These are phyloP conservation scores for Ormyrus pomaceus DNA, from an alignment of 2,888 invertebrate species.

Conservation along the genomic window DNA sequence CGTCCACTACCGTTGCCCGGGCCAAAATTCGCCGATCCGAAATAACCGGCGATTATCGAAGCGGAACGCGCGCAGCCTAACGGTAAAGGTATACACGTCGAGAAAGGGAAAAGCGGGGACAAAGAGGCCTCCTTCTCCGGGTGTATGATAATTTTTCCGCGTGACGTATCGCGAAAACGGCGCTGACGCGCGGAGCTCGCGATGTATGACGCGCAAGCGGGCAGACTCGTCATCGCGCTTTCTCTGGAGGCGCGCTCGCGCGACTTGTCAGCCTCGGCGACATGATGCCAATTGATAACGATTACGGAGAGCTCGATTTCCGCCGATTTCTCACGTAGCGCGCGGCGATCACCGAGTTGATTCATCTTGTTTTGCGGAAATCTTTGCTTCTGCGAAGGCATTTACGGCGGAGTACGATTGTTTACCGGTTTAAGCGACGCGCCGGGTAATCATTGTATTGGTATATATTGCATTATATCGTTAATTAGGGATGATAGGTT, in stretches of 20 bases:
- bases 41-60: too few relatives aligned
- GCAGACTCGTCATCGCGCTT: constrained; percentile 9
- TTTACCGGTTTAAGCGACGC: too few relatives aligned
- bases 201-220: background rate
- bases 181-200: background rate
- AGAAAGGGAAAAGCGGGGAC: too few relatives aligned
- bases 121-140: background rate
- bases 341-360: background rate
- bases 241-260: background rate
- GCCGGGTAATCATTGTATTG: too few relatives aligned
- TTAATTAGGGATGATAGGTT: too few relatives aligned
- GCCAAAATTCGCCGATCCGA: too few relatives aligned
- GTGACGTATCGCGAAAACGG: constrained; percentile 27
- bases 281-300: constrained; percentile 14
- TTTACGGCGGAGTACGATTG: too few relatives aligned
- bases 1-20: too few relatives aligned
- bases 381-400: too few relatives aligned
- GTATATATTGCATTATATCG: too few relatives aligned
- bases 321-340: background rate
- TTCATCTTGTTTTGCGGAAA: background rate
- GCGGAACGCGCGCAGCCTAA: too few relatives aligned
- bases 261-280: background rate
- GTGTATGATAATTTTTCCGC: constrained; percentile 5
- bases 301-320: constrained; percentile 11
- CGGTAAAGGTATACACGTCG: too few relatives aligned